phyloP scores from a whole-genome alignment of 2,888 invertebrate species.

The Drosophila differens region DNA sequence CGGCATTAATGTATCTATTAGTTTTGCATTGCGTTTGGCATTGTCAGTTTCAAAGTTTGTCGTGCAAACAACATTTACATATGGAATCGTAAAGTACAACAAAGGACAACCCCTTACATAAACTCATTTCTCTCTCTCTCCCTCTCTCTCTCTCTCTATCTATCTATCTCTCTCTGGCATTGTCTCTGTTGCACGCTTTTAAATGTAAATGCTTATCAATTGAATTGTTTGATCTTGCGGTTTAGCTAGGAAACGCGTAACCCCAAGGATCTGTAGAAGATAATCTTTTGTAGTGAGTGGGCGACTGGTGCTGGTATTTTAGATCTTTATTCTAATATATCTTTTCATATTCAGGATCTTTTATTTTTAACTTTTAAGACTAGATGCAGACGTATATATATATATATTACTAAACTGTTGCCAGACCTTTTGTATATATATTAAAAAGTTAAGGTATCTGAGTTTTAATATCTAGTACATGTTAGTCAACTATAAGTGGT shows the following conservation, averaged over 20 bases:
- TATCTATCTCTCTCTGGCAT: neutral
- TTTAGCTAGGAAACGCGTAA: constrained; percentile 3
- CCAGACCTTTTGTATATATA: no score
- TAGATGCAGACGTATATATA: no score
- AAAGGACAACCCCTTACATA: constrained; percentile 46
- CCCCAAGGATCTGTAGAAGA: neutral
- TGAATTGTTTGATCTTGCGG: constrained; percentile 55
- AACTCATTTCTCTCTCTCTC: neutral
- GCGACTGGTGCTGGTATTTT: neutral
- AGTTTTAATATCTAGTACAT: neutral
- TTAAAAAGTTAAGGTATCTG: no score
- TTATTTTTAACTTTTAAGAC: neutral
- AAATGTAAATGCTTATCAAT: constrained; percentile 57
- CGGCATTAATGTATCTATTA: constrained; percentile 72
- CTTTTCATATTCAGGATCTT: neutral
- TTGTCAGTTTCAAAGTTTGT: constrained; percentile 68
- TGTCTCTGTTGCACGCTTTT: neutral
- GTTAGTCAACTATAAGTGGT: neutral
- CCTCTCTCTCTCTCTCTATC: neutral
- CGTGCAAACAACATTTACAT: constrained; percentile 73
- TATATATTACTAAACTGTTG: no score
- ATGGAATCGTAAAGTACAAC: constrained; percentile 33
- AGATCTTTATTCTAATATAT: neutral
- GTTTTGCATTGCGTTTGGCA: constrained; percentile 67
- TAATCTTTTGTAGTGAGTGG: constrained; percentile 8